These are phyloP conservation scores for Autographa gamma DNA, from an alignment of 2,888 invertebrate genomes.

Conservation along the genomic window DNA sequence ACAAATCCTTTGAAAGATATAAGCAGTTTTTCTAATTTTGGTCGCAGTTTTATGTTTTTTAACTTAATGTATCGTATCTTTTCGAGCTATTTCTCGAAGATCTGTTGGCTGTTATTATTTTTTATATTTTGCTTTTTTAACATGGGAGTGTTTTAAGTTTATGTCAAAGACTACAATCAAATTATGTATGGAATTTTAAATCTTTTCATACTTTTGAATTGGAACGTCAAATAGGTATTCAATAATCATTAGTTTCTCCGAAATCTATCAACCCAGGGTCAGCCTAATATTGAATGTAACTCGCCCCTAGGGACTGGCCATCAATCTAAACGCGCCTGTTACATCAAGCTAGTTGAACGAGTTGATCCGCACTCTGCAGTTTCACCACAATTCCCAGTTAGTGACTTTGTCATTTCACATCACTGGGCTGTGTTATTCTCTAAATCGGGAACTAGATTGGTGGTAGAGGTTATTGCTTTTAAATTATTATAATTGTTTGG, in stretches of 20 bases:
- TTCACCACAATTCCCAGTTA: constrained; percentile 69
- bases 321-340: constrained; percentile 55
- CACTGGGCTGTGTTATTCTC: constrained; percentile 16
- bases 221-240: not conserved
- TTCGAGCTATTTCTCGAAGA: too few relatives aligned
- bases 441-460: not conserved
- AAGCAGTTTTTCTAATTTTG: too few relatives aligned
- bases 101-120: too few relatives aligned
- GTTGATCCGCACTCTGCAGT: constrained; percentile 79
- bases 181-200: not conserved
- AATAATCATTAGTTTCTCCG: not conserved
- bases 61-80: too few relatives aligned
- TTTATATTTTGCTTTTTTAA: too few relatives aligned
- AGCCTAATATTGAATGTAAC: constrained; percentile 29
- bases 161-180: too few relatives aligned
- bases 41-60: too few relatives aligned
- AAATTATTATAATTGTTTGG: too few relatives aligned
- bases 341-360: constrained; percentile 68
- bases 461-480: not conserved
- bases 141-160: too few relatives aligned
- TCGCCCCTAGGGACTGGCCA: constrained; percentile 41
- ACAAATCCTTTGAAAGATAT: too few relatives aligned
- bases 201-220: not conserved
- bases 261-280: constrained; percentile 23
- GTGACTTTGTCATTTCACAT: constrained; percentile 66